Conservation (phyloP, 2,888 invertebrate species). For the Drepanosiphum platanoidis region DNA sequence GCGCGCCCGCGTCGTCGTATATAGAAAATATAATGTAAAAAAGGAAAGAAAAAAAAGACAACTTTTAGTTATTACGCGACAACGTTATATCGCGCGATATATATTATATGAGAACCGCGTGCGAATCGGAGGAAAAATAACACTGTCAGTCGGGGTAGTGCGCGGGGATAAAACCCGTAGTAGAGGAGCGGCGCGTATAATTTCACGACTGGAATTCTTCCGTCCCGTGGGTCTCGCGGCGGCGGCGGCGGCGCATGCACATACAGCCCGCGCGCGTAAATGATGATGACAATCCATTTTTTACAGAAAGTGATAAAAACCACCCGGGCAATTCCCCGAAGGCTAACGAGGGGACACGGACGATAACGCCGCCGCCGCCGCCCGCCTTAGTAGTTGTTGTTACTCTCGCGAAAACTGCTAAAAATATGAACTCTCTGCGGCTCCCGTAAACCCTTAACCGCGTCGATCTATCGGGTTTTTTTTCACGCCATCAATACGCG, state of each 20-base stretch:
- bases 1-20: not conserved
- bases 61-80: slow-evolving; percentile 53
- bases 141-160: slow-evolving; percentile 2
- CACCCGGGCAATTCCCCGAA: slow-evolving; percentile 60
- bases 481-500: slow-evolving; percentile 9
- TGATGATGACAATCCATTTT: slow-evolving; percentile 65
- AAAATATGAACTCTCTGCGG: slow-evolving; percentile 48
- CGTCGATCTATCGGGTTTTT: slow-evolving; percentile 45
- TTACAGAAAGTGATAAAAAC: slow-evolving; percentile 63
- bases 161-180: slow-evolving; percentile 3
- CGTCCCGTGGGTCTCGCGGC: slow-evolving; percentile 56
- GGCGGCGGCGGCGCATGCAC: slow-evolving; percentile 24
- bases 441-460: not conserved
- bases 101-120: not conserved
- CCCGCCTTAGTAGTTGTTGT: not conserved
- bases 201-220: slow-evolving; percentile 53
- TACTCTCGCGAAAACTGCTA: slow-evolving; percentile 37
- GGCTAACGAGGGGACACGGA: slow-evolving; percentile 60
- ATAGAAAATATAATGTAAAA: not conserved
- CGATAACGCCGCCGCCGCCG: slow-evolving; percentile 49
- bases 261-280: slow-evolving; percentile 63
- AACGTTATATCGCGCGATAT: slow-evolving; percentile 14
- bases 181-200: slow-evolving; percentile 54
- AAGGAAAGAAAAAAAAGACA: slow-evolving; percentile 32
- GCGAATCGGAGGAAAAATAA: slow-evolving; percentile 53